Base-by-base conservation (phyloP, 2,113 vertebrate species). In the Percina caprodes region DNA sequence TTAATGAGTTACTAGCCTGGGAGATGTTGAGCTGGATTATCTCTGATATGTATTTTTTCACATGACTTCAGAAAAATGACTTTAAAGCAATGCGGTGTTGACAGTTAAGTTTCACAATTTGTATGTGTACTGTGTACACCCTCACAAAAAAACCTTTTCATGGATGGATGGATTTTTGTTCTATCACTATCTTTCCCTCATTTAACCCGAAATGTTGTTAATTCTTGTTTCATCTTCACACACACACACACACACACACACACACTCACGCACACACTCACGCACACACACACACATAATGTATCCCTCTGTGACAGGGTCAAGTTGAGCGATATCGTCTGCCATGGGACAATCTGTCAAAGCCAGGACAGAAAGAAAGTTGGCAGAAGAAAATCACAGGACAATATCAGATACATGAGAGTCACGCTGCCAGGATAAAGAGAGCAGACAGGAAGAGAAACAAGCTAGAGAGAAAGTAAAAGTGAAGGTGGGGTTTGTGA, bases 291-390 rank as follows among this genome's bases (percentile, higher is more conserved):
- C 60, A 63, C 52, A 30, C 58, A 52, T 1, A n/a, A 30, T 9
- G 45, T 18, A n/a, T 72, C 42, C 59, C 65, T 68, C 5, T 2
- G 71, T 67, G 79, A 76, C 77, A 45, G 26, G 48, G 46, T 59
- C 52, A 69, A 39, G 72, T 69, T 80, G 72, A 77, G 52, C 30
- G 30, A 83, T 75, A 81, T 75, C 55, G 46, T 68, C 80, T 78
- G 74, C 83, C 77, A 61, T 15, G 59, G 74, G 78, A 83, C 69
- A 80, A 61, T 88, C 77, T 80, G 78, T 88, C 80, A 89, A 78
- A 68, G n/a, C 18, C 67, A 56, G 72, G 69, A 68, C 78, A 91
- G 75, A 19, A 68, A 91, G 75, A 19, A 68, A 71, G 49, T 68
- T 84, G 80, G 78, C 78, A 70, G 72, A 68, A 56, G 62, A 65